Evolutionary conservation across 2,797 vertebrate genomes (phyloP).

Genomic region (Falco cherrug): DNA sequence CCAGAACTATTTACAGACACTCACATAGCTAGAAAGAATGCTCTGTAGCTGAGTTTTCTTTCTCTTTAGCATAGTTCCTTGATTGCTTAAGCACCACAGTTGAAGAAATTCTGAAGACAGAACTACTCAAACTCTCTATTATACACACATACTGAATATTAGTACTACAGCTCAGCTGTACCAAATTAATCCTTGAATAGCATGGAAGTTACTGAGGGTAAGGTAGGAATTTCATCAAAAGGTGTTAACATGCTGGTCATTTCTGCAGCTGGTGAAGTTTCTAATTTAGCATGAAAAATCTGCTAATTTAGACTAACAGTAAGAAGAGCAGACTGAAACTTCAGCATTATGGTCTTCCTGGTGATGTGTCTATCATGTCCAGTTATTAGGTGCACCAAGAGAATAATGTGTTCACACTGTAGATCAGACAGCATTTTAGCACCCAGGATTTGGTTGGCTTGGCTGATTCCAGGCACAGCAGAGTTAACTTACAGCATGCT

Average conservation of each 20-base stretch:
- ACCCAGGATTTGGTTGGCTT: background rate
- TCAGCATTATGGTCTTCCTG: background rate
- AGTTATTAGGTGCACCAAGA: background rate
- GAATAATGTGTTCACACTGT: background rate
- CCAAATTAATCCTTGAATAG: background rate
- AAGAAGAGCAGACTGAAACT: background rate
- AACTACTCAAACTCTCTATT: background rate
- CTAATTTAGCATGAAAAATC: background rate
- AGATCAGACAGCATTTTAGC: background rate
- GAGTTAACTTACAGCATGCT: background rate
- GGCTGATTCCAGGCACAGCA: background rate
- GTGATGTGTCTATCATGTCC: background rate
- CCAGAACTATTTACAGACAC: background rate
- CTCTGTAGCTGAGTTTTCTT: background rate
- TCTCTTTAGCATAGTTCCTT: background rate
- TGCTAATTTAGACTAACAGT: background rate
- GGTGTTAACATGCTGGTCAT: background rate
- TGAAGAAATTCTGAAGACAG: background rate
- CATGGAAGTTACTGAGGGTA: background rate
- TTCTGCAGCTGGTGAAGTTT: background rate
- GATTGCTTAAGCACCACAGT: background rate
- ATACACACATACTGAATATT: background rate
- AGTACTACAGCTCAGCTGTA: background rate
- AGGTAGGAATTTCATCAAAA: background rate
- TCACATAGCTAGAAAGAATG: background rate